Base-by-base conservation (phyloP, 2,797 vertebrate species). In the Coregonus suidteri region DNA sequence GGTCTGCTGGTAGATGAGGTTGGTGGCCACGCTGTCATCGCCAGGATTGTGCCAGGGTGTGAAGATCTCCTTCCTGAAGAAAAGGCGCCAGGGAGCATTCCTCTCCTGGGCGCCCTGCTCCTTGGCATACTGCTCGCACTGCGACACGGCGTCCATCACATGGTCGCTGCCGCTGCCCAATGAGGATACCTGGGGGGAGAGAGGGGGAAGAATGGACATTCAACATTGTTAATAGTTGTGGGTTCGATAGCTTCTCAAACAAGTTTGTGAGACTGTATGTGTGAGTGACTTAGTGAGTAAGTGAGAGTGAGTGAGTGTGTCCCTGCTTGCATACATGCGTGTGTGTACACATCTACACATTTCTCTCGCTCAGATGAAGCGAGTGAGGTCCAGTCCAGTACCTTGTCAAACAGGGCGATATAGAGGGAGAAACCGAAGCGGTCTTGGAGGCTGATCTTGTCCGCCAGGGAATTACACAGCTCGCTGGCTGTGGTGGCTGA, bases 51-150 rank as follows among this genome's bases (percentile, higher is more conserved):
- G 98, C 98, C 98, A 99, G 0, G 98, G 98, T 0, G 93, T 96
- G 89, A 99, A 99, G 89, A 99, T 97, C 93, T 99, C 98, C 86
- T 99, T 99, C 80, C 97, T 94, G 92, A 98, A 99, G 93, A 99
- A 99, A 51, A 99, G 95, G 69, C 97, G 89, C 98, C 98, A 99
- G 0, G 98, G 98, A 0, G 98, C 98, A 0, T 99, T 99, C 80
- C 97, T 95, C 82, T 99, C 98, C 95, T 99, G 97, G 0, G 97
- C 98, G 0, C 98, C 98, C 88, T 99, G 98, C 88, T 99, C 98
- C 86, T 99, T 99, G 74, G 98, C 98, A 0, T 99, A 99, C 87
- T 99, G 97, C 85, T 99, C 98, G 0, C 97, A 99, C 88, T 99
- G 98, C 3, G 97, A 99, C 67, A 99, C 95, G 0, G 98, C 98